A percentile compares a stretch with the other conserved stretches of the same genome.
These are phyloP conservation scores for Jaculus jaculus DNA, from an alignment of 2,113 vertebrate species.

Conservation along the genomic window DNA sequence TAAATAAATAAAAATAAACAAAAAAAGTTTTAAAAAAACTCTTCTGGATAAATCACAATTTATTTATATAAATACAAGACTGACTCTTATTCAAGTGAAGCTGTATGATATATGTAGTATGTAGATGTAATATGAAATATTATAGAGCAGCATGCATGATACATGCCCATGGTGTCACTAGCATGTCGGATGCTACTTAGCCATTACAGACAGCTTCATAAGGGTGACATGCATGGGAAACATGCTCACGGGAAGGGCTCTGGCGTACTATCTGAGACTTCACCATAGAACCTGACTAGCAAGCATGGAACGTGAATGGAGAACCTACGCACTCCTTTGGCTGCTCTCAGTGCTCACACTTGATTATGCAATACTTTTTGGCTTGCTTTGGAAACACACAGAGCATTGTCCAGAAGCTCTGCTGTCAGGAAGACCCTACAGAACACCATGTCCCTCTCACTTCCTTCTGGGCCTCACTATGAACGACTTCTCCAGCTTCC, in stretches of 20 bases:
- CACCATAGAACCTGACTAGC: constrained; percentile 40
- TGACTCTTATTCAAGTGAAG: constrained; percentile 7
- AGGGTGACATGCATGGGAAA: neutral
- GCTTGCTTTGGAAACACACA: constrained; percentile 65
- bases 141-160: neutral
- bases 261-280: constrained; percentile 31
- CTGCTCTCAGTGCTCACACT: constrained; percentile 29
- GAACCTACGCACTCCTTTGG: constrained; percentile 19
- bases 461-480: constrained; percentile 50
- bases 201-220: fast-evolving
- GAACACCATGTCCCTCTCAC: constrained; percentile 17
- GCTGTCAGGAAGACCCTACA: neutral
- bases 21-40: too few species aligned
- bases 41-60: constrained; percentile 8
- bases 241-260: constrained; percentile 21
- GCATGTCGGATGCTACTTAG: neutral
- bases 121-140: neutral
- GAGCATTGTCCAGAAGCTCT: constrained; percentile 58
- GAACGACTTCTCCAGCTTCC: constrained; percentile 43
- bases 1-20: too few species aligned
- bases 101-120: too few species aligned
- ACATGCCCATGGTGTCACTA: neutral
- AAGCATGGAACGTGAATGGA: constrained; percentile 58
- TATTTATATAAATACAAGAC: neutral
- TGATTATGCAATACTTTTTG: constrained; percentile 72